phyloP scores from a whole-genome alignment of 2,888 invertebrate genomes.

The Notodonta ziczac region DNA sequence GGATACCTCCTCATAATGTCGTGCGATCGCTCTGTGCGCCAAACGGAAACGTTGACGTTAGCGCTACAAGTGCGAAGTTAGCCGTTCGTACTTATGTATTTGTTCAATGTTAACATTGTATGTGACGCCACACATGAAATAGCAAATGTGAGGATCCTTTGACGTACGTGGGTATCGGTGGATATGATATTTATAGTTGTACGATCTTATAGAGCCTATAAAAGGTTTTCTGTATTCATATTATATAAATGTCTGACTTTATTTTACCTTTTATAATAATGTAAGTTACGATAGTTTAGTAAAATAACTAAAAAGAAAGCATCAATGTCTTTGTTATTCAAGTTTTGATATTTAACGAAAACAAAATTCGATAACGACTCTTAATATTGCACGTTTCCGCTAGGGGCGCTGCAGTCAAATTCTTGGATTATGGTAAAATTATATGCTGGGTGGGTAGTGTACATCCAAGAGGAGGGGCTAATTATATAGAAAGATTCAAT shows the following conservation, averaged over 20 bases:
- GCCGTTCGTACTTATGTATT: background rate
- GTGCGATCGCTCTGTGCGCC: too few species aligned
- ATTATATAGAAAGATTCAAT: too few species aligned
- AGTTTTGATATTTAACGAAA: too few species aligned
- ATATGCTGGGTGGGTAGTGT: too few species aligned
- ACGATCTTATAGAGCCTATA: background rate
- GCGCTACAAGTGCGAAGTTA: background rate
- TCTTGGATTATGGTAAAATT: too few species aligned
- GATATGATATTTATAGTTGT: background rate
- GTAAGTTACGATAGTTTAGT: slow-evolving; percentile 2
- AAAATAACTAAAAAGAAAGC: background rate
- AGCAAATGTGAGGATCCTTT: background rate
- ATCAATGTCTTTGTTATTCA: background rate
- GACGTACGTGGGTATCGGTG: background rate
- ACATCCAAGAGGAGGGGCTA: too few species aligned
- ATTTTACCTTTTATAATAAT: background rate
- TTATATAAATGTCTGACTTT: background rate
- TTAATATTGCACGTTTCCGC: too few species aligned
- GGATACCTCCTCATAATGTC: background rate
- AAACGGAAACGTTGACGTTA: too few species aligned
- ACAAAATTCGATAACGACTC: too few species aligned
- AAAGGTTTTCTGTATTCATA: background rate
- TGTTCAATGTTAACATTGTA: background rate
- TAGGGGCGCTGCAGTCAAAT: too few species aligned
- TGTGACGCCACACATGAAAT: background rate